A percentile compares a stretch with the other conserved stretches of the same genome.
phyloP scores from a whole-genome alignment of 2,797 vertebrate genomes.

The Scolopax rusticola region DNA sequence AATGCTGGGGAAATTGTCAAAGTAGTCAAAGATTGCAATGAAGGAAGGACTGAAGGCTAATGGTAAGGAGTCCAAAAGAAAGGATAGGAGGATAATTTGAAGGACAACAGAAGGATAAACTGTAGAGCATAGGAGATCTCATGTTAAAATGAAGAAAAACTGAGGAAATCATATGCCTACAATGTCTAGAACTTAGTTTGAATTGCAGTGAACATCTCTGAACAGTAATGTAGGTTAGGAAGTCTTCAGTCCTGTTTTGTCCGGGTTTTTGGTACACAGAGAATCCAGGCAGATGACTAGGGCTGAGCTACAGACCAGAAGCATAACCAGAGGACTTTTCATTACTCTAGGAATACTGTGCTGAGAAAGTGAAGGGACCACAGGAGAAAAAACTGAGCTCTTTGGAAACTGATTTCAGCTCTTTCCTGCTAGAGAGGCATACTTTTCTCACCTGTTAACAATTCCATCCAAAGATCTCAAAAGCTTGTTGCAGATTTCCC shows the following conservation, averaged over 20 bases:
- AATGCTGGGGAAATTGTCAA: neutral
- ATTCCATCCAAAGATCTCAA: neutral
- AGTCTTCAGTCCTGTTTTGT: neutral
- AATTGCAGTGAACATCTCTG: neutral
- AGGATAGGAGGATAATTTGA: neutral
- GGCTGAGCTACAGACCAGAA: neutral
- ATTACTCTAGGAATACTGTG: neutral
- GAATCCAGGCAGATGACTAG: neutral
- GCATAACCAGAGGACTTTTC: neutral
- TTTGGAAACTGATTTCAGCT: neutral
- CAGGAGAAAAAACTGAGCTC: neutral
- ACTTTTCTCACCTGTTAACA: neutral
- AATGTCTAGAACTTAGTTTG: neutral
- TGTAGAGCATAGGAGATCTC: neutral
- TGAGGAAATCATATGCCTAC: neutral
- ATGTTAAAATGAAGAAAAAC: neutral
- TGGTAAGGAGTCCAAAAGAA: neutral
- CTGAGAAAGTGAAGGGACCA: neutral
- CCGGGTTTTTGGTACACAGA: neutral
- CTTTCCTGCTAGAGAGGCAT: neutral
- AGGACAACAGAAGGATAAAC: neutral
- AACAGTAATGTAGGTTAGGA: neutral
- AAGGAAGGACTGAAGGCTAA: neutral
- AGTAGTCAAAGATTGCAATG: neutral
- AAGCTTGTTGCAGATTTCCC: neutral